Percentiles rank a stretch among this genome's conserved stretches.
phyloP scores from a whole-genome alignment of 2,888 invertebrate genomes.

The Limnephilus auricula region DNA sequence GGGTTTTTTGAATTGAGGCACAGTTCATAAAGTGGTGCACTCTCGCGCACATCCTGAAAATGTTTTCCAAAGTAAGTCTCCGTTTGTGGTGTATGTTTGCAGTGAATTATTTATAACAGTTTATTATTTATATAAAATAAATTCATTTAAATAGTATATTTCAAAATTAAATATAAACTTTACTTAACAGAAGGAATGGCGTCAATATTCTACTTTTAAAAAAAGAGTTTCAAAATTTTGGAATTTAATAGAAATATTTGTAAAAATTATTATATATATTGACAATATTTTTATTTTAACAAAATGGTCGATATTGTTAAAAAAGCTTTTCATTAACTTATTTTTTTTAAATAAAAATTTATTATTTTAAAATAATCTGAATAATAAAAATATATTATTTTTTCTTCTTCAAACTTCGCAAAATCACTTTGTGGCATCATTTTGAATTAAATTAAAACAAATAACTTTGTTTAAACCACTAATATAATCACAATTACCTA shows the following conservation, averaged over 20 bases:
- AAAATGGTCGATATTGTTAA: background rate
- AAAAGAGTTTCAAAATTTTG: background rate
- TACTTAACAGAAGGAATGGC: too few species aligned
- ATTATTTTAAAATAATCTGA: too few species aligned
- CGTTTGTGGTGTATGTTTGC: constrained; percentile 54
- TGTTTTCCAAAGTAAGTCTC: constrained; percentile 59
- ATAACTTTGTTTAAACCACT: too few species aligned
- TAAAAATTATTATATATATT: background rate
- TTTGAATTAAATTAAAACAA: too few species aligned
- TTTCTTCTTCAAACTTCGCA: too few species aligned
- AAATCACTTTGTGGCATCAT: too few species aligned
- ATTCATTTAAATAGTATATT: background rate
- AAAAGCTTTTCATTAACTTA: background rate
- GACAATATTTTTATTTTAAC: background rate
- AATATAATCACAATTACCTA: too few species aligned
- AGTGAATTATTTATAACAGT: background rate
- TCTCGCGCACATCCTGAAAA: constrained; percentile 52
- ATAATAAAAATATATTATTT: too few species aligned
- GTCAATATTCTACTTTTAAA: too few species aligned
- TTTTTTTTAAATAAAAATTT: too few species aligned
- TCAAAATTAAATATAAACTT: too few species aligned
- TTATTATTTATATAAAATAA: background rate
- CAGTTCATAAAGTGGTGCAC: constrained; percentile 53
- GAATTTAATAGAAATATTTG: background rate
- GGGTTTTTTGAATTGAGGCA: constrained; percentile 52